Evolutionary conservation across 2,113 vertebrate species (phyloP).

Genomic region (human (Homo sapiens)): GRCh38 chr3:89244501-89245000

Average conservation of each 20-base stretch:
- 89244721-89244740: background rate
- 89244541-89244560: background rate
- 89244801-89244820: background rate
- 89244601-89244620: background rate
- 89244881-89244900: constrained; percentile 51
- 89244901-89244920: constrained; percentile 54
- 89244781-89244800: background rate
- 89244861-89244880: constrained; percentile 14
- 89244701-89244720: background rate
- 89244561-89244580: background rate
- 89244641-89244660: background rate
- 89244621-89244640: background rate
- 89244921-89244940: constrained; percentile 46
- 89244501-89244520: constrained; percentile 9
- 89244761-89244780: background rate
- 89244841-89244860: background rate
- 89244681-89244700: background rate
- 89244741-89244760: background rate
- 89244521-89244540: background rate
- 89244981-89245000: constrained; percentile 36
- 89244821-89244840: background rate
- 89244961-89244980: background rate
- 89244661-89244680: background rate
- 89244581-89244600: background rate
- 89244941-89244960: background rate